These are phyloP conservation scores for Ischnura elegans DNA, from an alignment of 2,888 invertebrate species.

Conservation along the genomic window DNA sequence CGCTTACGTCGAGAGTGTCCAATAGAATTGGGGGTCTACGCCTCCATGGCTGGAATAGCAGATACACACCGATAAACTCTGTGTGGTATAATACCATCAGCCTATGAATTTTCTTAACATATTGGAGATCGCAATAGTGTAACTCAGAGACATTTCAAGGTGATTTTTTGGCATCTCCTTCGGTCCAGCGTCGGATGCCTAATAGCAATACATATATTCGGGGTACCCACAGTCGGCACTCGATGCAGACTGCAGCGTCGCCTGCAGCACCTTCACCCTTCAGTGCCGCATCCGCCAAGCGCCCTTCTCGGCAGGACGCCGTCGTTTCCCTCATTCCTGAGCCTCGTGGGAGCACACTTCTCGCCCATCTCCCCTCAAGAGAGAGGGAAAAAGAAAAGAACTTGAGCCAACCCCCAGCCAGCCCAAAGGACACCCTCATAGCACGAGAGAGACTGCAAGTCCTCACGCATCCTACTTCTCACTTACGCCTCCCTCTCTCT, in stretches of 20 bases:
- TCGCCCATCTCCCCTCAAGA: not conserved
- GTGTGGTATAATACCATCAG: no score
- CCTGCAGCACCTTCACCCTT: not conserved
- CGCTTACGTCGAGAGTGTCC: no score
- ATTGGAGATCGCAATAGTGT: no score
- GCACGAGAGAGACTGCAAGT: not conserved
- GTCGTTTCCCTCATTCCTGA: not conserved
- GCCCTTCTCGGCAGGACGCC: not conserved
- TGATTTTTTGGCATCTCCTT: no score
- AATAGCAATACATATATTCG: no score
- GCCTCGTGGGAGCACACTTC: not conserved
- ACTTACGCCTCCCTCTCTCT: conserved; percentile 28
- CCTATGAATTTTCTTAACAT: no score
- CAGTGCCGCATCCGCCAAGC: not conserved
- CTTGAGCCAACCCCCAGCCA: not conserved
- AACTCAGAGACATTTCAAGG: no score
- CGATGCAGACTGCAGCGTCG: not conserved
- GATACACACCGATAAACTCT: no score
- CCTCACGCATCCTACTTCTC: conserved; percentile 23
- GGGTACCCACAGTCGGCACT: not conserved
- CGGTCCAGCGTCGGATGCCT: no score
- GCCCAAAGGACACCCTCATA: not conserved
- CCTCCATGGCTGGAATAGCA: no score
- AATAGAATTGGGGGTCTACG: no score
- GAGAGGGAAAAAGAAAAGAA: not conserved